A percentile compares a stretch with the other conserved stretches of the same genome.
These are phyloP conservation scores for Iselma pallidipennis DNA, from an alignment of 2,888 invertebrate species.

Conservation along the genomic window DNA sequence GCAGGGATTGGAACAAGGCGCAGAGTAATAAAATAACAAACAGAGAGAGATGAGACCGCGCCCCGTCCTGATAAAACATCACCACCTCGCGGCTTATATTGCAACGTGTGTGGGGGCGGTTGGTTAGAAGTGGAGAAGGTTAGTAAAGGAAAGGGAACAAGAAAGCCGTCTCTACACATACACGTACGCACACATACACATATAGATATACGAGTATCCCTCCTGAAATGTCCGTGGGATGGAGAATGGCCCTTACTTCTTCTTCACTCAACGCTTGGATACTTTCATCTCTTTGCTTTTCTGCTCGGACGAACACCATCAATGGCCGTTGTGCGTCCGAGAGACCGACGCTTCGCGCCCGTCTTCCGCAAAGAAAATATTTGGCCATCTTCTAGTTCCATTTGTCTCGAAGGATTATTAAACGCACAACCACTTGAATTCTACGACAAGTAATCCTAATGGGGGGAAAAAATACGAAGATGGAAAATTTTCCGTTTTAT, in stretches of 20 bases:
- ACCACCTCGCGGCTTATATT: conserved; percentile 34
- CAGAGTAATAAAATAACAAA: conserved; percentile 49
- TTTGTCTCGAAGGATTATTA: conserved; percentile 30
- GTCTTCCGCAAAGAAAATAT: conserved; percentile 27
- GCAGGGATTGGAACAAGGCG: conserved; percentile 45
- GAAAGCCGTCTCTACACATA: conserved; percentile 4
- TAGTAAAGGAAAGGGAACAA: not conserved
- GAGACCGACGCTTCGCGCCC: conserved; percentile 16
- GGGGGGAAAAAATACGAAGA: not conserved
- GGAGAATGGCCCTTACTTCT: not conserved
- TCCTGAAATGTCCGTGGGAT: conserved; percentile 7
- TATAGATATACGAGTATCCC: conserved; percentile 9
- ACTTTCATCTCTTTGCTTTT: conserved; percentile 39
- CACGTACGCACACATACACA: not conserved
- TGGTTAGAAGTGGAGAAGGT: conserved; percentile 2
- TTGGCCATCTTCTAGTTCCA: conserved; percentile 29
- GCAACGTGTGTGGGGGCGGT: conserved; percentile 13
- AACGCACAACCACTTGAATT: conserved; percentile 18
- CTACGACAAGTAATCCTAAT: not conserved
- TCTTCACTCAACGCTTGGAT: conserved; percentile 9
- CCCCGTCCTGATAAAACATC: conserved; percentile 42
- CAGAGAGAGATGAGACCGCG: conserved; percentile 46
- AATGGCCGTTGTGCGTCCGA: conserved; percentile 32
- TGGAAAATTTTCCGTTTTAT: not conserved
- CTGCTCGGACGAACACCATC: conserved; percentile 38